Base-by-base conservation (phyloP, 2,888 invertebrate species). In the Calameuta idolon region DNA sequence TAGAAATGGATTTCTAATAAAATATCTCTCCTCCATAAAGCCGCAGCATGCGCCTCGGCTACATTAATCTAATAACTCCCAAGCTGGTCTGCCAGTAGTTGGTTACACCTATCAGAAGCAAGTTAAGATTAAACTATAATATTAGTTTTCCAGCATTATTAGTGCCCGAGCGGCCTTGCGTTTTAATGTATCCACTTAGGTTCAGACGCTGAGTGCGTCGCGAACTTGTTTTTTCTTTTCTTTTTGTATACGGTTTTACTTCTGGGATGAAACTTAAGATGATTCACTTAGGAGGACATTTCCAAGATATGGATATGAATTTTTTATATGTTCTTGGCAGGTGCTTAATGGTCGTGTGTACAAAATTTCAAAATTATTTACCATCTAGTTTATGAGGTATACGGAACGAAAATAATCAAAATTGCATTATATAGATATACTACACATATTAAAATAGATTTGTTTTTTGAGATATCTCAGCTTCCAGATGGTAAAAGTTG, bases 1-100 rank as follows among this genome's bases (percentile, higher is more conserved):
- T 75, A 74, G 79, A 35, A 76, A 82, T 79, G 80, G 82, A 82
- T 78, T 74, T 79, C 31, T 71, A 80, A 82, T 82, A 80, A 82
- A 82, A 82, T 35, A 69, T 40, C 9, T 74, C 55, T 33, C 74
- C 31, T 55, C 55, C 23, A 55, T 55, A 55, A 55, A 55, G 23
- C 55, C 55, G 55, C 55, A 55, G 15, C 74, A 40, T 69, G 40
- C 79, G 55, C 71, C 74, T 34, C 73, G 74, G 75, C 73, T 75
- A 80, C 82, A 81, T 82, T 82, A 82, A 82, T 81, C 80, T 82
- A 78, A 82, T 82, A 82, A 82, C 80, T 80, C 75, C 1, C 55
- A 55, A 23, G 23, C 55, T 55, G 55, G 55, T 55, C 55, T 55
- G 55, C 55, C 55, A 55, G 55, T 55, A 55, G 55, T 55, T 55